Percentiles rank a stretch among this genome's conserved stretches.
Evolutionary conservation across 2,113 vertebrate species (phyloP).

Genomic region (Lipophrys pholis): DNA sequence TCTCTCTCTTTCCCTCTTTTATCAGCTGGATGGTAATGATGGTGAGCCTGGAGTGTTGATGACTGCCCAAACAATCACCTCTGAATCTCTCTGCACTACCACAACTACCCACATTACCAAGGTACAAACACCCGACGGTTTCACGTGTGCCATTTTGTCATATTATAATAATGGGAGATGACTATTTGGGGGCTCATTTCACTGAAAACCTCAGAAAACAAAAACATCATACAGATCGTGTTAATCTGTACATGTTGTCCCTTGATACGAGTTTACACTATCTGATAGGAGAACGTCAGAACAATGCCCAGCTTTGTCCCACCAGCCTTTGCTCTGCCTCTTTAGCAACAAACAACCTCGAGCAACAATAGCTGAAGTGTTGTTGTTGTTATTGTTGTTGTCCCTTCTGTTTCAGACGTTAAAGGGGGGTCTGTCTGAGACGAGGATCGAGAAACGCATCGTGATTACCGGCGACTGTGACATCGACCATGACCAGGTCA

Average conservation of each 20-base stretch:
- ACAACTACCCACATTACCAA: conserved; percentile 99
- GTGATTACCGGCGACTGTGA: conserved; percentile 97
- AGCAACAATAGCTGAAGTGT: too few relatives aligned
- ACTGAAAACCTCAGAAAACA: too few relatives aligned
- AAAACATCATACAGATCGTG: too few relatives aligned
- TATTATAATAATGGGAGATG: neutral
- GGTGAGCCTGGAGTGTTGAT: conserved; percentile 90
- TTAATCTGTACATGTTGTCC: too few relatives aligned
- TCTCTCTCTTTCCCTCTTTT: neutral
- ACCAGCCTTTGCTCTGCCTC: too few relatives aligned
- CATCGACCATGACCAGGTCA: conserved; percentile 98
- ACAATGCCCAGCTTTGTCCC: too few relatives aligned
- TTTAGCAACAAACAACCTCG: too few relatives aligned
- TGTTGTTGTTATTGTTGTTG: neutral
- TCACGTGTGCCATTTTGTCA: neutral
- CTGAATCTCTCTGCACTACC: conserved; percentile 95
- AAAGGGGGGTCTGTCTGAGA: conserved; percentile 97
- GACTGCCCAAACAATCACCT: conserved; percentile 97
- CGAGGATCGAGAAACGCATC: conserved; percentile 98
- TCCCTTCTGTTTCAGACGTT: conserved; percentile 51
- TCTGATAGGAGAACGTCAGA: too few relatives aligned
- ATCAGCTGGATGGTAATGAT: conserved; percentile 89
- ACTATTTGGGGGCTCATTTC: too few relatives aligned
- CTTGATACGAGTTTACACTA: too few relatives aligned
- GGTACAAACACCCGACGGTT: conserved; percentile 84